Conservation (phyloP, 1,140 invertebrate species). For the Cecropterus lyciades region DNA sequence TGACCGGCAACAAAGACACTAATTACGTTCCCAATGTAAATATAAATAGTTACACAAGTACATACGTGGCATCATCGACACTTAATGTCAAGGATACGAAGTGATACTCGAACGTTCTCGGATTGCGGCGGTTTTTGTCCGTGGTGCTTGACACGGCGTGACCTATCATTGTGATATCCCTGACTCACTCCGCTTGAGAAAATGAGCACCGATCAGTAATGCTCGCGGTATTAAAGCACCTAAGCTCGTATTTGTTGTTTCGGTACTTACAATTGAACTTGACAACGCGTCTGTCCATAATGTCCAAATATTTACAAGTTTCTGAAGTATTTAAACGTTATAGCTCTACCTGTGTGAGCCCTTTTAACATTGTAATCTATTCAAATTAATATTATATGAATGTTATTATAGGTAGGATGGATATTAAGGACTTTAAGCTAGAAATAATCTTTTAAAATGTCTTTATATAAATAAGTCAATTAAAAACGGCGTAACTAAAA, state of each 20-base stretch:
- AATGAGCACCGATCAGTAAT: slow-evolving; percentile 28
- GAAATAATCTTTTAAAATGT: no score
- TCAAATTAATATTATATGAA: no score
- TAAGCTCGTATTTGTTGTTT: slow-evolving; percentile 26
- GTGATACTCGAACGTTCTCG: slow-evolving; percentile 33
- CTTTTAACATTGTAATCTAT: no score
- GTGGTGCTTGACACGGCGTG: slow-evolving; percentile 25
- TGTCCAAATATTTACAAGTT: slow-evolving; percentile 7
- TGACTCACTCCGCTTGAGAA: slow-evolving; percentile 33
- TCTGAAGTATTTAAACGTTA: no score
- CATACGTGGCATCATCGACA: slow-evolving; percentile 47
- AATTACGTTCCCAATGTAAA: slow-evolving; percentile 32
- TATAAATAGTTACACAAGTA: slow-evolving; percentile 35
- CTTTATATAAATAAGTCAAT: no score
- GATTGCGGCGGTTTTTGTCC: slow-evolving; percentile 33
- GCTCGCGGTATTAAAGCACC: slow-evolving; percentile 29
- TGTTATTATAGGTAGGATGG: no score
- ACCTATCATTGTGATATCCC: slow-evolving; percentile 34
- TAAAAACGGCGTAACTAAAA: no score
- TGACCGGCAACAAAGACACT: slow-evolving; percentile 24
- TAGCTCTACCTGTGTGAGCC: no score
- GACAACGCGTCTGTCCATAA: neutral
- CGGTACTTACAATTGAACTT: slow-evolving; percentile 1
- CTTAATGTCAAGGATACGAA: slow-evolving; percentile 45
- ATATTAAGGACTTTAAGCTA: no score